A percentile compares a stretch with the other conserved stretches of the same genome.
These are phyloP conservation scores for Epinotia demarniana DNA, from an alignment of 2,888 invertebrate genomes.

Conservation along the genomic window DNA sequence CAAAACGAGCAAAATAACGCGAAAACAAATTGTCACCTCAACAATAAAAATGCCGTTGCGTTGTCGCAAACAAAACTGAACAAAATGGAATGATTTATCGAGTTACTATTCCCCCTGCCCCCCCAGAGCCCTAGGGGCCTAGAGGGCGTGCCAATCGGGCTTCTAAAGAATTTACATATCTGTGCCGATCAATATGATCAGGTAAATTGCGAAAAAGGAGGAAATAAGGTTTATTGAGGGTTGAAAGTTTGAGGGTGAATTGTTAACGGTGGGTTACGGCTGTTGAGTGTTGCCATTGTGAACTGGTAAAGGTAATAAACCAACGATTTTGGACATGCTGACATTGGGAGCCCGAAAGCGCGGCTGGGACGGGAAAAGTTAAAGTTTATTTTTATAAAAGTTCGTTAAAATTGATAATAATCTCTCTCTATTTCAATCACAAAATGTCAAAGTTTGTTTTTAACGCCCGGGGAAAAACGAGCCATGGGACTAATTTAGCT, in stretches of 20 bases:
- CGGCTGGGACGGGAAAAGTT: no score
- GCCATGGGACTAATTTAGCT: no score
- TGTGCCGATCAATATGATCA: conserved; percentile 41
- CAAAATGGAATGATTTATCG: conserved; percentile 69
- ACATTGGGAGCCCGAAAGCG: no score
- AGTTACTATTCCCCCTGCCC: conserved; percentile 60
- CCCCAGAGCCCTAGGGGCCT: conserved; percentile 12
- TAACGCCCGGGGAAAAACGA: no score
- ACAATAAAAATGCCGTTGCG: conserved; percentile 42
- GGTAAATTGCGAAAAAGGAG: conserved; percentile 31
- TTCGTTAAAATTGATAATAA: no score
- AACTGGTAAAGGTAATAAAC: not conserved
- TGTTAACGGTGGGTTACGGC: not conserved
- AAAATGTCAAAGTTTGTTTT: no score
- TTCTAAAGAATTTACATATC: conserved; percentile 41
- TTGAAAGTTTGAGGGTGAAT: conserved; percentile 6
- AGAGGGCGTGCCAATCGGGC: conserved; percentile 32
- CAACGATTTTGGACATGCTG: no score
- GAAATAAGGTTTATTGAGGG: conserved; percentile 25
- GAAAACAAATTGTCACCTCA: conserved; percentile 47
- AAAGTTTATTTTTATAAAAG: no score
- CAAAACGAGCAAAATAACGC: conserved; percentile 46
- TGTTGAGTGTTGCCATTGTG: not conserved
- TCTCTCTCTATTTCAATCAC: no score
- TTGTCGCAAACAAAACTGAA: conserved; percentile 51